Evolutionary conservation across 2,888 invertebrate species (phyloP).

Genomic region (Ametastegia equiseti): DNA sequence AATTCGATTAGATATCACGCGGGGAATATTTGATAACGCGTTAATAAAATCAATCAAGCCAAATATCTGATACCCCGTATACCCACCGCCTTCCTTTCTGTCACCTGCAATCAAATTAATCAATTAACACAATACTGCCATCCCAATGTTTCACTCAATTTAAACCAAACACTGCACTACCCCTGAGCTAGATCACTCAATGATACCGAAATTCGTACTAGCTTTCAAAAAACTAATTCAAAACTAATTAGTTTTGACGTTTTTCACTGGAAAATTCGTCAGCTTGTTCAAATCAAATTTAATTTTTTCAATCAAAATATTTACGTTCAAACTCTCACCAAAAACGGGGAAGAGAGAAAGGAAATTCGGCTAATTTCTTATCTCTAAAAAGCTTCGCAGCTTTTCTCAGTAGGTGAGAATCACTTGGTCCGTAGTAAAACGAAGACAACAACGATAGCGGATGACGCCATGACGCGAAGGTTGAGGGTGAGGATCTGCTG

Average conservation of each 20-base stretch:
- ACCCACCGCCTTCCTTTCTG: not conserved
- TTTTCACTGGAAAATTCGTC: not conserved
- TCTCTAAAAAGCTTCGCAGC: slow-evolving; percentile 50
- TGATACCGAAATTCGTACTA: not conserved
- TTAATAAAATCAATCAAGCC: slow-evolving; percentile 37
- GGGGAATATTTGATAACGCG: slow-evolving; percentile 19
- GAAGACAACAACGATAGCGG: slow-evolving; percentile 66
- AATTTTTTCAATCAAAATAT: too few relatives aligned
- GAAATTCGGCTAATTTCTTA: slow-evolving; percentile 7
- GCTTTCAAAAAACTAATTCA: not conserved
- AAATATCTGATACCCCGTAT: not conserved
- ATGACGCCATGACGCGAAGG: slow-evolving; percentile 52
- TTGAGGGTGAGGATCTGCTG: slow-evolving; percentile 48
- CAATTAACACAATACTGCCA: not conserved
- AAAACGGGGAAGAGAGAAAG: not conserved
- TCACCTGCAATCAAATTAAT: slow-evolving; percentile 11
- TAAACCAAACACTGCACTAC: not conserved
- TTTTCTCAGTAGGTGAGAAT: slow-evolving; percentile 73
- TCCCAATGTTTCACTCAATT: slow-evolving; percentile 14
- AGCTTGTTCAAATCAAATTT: too few relatives aligned
- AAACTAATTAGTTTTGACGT: not conserved
- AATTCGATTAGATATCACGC: slow-evolving; percentile 16
- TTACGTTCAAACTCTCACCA: too few relatives aligned
- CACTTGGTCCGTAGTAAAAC: slow-evolving; percentile 75
- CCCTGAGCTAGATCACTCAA: too few relatives aligned